Percentiles rank a stretch among this genome's conserved stretches.
Evolutionary conservation across 2,113 vertebrate species (phyloP).

Genomic region (Calyptomena viridis): DNA sequence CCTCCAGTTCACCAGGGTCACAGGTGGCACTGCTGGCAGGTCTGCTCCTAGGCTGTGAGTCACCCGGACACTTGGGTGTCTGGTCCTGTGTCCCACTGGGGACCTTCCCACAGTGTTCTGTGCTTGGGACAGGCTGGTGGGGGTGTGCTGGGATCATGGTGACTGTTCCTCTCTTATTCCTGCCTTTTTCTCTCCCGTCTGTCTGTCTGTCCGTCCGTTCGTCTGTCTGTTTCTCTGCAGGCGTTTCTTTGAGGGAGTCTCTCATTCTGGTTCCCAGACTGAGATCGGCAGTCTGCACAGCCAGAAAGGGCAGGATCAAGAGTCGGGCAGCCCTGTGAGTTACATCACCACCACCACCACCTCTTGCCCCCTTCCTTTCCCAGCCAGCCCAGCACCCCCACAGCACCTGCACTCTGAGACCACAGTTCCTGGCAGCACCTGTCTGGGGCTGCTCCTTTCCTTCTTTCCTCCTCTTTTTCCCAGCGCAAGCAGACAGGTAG

Average conservation of each 20-base stretch:
- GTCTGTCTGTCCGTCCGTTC: conserved; percentile 60
- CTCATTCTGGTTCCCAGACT: conserved; percentile 97
- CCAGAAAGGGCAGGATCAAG: conserved; percentile 85
- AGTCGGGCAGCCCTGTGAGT: conserved; percentile 92
- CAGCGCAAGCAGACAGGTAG: conserved; percentile 28
- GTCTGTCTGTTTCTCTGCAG: conserved; percentile 80
- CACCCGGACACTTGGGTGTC: rapidly evolving
- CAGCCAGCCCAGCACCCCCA: not conserved
- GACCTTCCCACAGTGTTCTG: not conserved
- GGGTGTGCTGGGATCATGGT: conserved; percentile 18
- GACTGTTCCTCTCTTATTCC: conserved; percentile 65
- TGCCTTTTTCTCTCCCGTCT: conserved; percentile 60
- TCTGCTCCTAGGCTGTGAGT: not conserved
- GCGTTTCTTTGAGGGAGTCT: conserved; percentile 97
- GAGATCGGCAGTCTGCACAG: conserved; percentile 97
- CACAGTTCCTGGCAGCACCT: not conserved
- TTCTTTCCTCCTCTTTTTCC: conserved; percentile 44
- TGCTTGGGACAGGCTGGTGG: not conserved
- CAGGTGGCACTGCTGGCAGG: not conserved
- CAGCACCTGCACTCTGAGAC: not conserved
- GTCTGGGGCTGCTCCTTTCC: conserved; percentile 10
- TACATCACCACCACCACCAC: conserved; percentile 8
- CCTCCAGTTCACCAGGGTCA: not conserved
- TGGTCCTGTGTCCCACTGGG: not conserved
- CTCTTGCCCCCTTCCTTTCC: not conserved